Evolutionary conservation across 2,113 vertebrate species (phyloP).

Genomic region (Cervus canadensis): DNA sequence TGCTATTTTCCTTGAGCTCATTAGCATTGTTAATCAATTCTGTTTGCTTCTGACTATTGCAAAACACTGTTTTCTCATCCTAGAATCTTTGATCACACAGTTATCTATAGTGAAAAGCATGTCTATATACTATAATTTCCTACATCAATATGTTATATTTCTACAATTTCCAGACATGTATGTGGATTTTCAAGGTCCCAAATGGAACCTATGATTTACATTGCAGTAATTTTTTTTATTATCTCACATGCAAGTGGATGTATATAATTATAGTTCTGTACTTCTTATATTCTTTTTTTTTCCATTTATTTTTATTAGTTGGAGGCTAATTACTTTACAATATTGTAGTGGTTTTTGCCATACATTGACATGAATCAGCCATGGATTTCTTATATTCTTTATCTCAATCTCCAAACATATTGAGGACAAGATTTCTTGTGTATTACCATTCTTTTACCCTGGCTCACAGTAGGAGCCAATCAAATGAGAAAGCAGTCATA

Average conservation of each 20-base stretch:
- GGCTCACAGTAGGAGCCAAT: background rate
- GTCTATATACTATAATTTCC: background rate
- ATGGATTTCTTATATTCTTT: background rate
- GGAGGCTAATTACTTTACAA: too few species aligned
- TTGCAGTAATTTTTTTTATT: background rate
- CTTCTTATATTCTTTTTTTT: background rate
- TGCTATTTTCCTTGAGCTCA: background rate
- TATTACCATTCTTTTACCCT: background rate
- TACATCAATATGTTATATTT: background rate
- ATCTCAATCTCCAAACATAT: background rate
- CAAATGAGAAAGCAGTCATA: background rate
- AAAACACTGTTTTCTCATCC: background rate
- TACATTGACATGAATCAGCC: too few species aligned
- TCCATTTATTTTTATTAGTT: too few species aligned
- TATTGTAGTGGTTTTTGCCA: too few species aligned
- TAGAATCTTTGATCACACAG: background rate
- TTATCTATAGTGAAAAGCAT: background rate
- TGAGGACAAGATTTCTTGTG: background rate
- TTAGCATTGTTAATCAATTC: background rate
- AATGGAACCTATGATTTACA: background rate
- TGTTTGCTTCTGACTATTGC: background rate
- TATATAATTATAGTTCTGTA: background rate
- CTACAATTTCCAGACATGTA: background rate
- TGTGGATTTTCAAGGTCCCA: background rate
- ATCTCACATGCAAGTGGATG: background rate